phyloP scores from a whole-genome alignment of 2,113 vertebrate species.

The Fregetta grallaria region DNA sequence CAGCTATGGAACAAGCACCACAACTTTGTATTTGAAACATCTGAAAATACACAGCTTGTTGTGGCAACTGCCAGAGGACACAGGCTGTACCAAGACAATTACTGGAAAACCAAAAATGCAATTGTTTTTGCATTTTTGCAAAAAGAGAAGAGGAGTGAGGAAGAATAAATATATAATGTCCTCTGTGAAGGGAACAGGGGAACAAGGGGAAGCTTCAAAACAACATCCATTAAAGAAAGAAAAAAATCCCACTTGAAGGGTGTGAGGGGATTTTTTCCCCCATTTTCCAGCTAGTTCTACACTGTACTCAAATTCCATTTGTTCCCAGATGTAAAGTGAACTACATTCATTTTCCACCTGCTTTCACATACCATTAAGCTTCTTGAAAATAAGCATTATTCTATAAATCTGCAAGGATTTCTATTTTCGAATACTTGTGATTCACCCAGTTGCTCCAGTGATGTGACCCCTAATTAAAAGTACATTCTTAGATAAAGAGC shows the following conservation, averaged over 20 bases:
- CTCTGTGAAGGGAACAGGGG: neutral
- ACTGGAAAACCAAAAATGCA: neutral
- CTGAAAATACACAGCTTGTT: neutral
- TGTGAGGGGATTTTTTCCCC: neutral
- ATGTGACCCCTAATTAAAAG: conserved; percentile 8
- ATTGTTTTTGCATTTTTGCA: neutral
- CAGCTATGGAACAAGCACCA: neutral
- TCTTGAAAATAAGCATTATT: conserved; percentile 26
- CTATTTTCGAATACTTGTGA: neutral
- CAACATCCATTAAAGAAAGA: neutral
- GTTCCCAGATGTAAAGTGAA: neutral
- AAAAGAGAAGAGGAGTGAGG: neutral
- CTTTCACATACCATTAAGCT: neutral
- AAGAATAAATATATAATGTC: neutral
- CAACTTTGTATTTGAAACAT: neutral
- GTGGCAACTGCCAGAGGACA: neutral
- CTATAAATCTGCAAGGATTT: neutral
- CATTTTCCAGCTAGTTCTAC: neutral
- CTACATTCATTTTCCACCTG: conserved; percentile 2
- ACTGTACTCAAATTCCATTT: neutral
- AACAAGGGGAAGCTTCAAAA: neutral
- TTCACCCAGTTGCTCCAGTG: neutral
- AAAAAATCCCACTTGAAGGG: neutral
- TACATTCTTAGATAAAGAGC: neutral
- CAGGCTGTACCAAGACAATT: neutral